Percentiles rank a stretch among this genome's conserved stretches.
Conservation (phyloP, 2,888 invertebrate genomes). For the Ophonus ardosiacus region DNA sequence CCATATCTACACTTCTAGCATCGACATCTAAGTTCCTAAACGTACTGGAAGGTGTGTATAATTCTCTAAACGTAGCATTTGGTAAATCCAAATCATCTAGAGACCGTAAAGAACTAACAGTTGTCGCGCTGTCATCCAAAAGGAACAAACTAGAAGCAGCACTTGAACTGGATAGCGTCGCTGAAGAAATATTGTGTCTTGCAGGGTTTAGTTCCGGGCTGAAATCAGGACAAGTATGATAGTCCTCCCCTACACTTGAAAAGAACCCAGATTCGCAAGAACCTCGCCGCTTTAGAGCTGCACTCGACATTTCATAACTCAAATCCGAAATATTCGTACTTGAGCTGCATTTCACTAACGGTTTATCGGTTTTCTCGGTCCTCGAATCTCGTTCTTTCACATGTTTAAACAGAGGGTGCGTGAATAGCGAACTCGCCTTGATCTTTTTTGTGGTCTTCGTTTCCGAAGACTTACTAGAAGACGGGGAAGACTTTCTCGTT, state of each 20-base stretch:
- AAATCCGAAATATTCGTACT: slow-evolving; percentile 73
- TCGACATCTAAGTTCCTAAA: slow-evolving; percentile 74
- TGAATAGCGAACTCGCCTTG: slow-evolving; percentile 79
- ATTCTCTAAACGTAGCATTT: slow-evolving; percentile 66
- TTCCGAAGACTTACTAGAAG: slow-evolving; percentile 57
- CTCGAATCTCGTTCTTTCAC: slow-evolving; percentile 63
- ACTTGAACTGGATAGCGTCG: slow-evolving; percentile 75
- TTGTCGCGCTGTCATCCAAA: slow-evolving; percentile 80
- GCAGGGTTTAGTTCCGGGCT: slow-evolving; percentile 67
- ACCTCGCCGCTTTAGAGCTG: slow-evolving; percentile 82
- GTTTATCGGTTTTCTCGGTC: slow-evolving; percentile 59
- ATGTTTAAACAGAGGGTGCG: slow-evolving; percentile 78
- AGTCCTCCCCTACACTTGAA: slow-evolving; percentile 90
- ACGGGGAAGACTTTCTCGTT: slow-evolving; percentile 72
- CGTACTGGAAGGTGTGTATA: slow-evolving; percentile 65
- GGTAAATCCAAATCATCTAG: slow-evolving; percentile 78
- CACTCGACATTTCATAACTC: slow-evolving; percentile 68
- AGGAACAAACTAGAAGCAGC: slow-evolving; percentile 79
- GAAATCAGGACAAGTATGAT: slow-evolving; percentile 69
- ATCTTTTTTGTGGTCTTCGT: slow-evolving; percentile 74
- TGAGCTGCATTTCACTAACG: slow-evolving; percentile 72
- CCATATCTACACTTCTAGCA: slow-evolving; percentile 74
- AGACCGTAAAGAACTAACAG: slow-evolving; percentile 79
- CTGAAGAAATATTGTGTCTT: slow-evolving; percentile 67
- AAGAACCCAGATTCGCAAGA: slow-evolving; percentile 95